Conservation (phyloP, 2,113 vertebrate species). For the Xiphophorus maculatus region DNA sequence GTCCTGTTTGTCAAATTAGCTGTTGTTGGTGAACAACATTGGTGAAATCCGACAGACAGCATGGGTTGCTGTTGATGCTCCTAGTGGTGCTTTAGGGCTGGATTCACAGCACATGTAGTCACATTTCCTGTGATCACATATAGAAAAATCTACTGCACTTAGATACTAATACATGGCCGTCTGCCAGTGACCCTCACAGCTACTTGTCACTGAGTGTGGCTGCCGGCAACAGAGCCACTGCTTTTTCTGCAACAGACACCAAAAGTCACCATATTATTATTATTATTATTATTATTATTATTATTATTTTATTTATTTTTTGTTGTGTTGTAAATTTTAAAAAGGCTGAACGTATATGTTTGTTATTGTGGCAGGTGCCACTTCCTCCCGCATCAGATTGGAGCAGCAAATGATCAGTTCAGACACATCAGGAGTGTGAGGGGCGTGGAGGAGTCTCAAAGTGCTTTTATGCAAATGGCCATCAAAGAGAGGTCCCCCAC, state of each 20-base stretch:
- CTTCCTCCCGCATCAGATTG: constrained; percentile 48
- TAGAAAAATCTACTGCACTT: constrained; percentile 38
- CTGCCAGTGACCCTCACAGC: constrained; percentile 46
- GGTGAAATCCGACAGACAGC: constrained; percentile 22
- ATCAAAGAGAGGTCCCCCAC: constrained; percentile 40
- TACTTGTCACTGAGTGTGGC: constrained; percentile 41
- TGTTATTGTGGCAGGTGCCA: constrained; percentile 60
- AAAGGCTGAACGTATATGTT: constrained; percentile 47
- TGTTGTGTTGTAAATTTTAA: constrained; percentile 16
- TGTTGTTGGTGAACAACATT: constrained; percentile 8
- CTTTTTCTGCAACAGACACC: constrained; percentile 9
- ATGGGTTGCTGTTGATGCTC: constrained; percentile 53
- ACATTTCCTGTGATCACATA: constrained; percentile 48
- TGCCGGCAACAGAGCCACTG: constrained; percentile 14
- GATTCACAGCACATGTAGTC: constrained; percentile 54
- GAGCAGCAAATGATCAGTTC: constrained; percentile 59
- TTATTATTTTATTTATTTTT: background rate
- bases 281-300: background rate
- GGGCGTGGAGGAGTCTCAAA: constrained; percentile 48
- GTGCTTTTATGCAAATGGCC: constrained; percentile 72
- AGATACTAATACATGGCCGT: constrained; percentile 33
- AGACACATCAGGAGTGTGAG: constrained; percentile 63
- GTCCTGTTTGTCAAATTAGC: constrained; percentile 21
- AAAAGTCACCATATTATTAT: constrained; percentile 12
- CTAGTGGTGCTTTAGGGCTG: constrained; percentile 51